Base-by-base conservation (phyloP, 2,797 vertebrate species). In the Pseudochromis fuscus region DNA sequence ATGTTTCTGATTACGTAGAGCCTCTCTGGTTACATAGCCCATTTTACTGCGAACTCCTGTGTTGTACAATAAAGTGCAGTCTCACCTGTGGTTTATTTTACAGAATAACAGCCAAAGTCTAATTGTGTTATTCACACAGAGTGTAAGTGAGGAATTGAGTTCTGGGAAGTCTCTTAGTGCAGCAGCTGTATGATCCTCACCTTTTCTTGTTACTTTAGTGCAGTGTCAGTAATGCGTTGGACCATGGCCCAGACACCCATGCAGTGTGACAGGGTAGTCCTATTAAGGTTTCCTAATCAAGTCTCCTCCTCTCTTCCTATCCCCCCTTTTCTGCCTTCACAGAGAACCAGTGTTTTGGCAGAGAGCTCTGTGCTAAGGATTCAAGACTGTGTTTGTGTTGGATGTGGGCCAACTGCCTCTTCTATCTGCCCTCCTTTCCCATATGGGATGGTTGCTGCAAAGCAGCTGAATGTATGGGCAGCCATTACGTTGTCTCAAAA, bases 211-310 rank as follows among this genome's bases (percentile, higher is more conserved):
- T 90, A 77, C 84, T 87, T 69, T 78, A 79, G 73, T 84, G 83
- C 82, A 67, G 76, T 90, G 90, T 92, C 86, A 83, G 89, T 85
- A 85, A 84, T 82, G 77, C 78, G 75, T 92, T 92, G 91, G 88
- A 89, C 77, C 72, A 51, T 67, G 75, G 85, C 90, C 91, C 88
- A 87, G 84, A 88, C 77, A 79, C 59, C 85, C 75, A 85, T 85
- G 85, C 72, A 65, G 77, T 88, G 88, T 91, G 87, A 91, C 87
- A 90, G 75, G 72, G 45, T 79, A 82, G 87, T 91, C 84, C 82
- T 83, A 91, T 91, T 91, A 91, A 89, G 82, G 83, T 91, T 89
- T 89, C 84, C 87, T 90, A 91, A 90, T 90, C 89, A 90, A 90
- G 85, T 91, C 82, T 89, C 73, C 84, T 84, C 72, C 82, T 67